Percentiles rank a stretch among this genome's conserved stretches.
phyloP scores from a whole-genome alignment of 2,888 invertebrate species.

The Lingula anatina region DNA sequence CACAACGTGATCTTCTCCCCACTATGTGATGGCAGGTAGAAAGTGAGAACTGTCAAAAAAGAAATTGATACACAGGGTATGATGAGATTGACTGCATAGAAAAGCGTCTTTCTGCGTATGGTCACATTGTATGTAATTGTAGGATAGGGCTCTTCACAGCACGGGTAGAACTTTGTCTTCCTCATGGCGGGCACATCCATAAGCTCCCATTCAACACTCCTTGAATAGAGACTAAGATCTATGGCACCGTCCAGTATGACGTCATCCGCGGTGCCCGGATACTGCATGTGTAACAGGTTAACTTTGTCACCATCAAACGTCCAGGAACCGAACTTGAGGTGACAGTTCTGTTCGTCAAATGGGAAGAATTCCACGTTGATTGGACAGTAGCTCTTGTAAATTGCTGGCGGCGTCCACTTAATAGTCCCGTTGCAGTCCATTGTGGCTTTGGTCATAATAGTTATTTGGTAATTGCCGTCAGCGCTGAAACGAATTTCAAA shows the following conservation, averaged over 20 bases:
- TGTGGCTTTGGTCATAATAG: constrained; percentile 96
- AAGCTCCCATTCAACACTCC: constrained; percentile 48
- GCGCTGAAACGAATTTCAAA: constrained; percentile 63
- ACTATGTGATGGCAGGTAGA: no score
- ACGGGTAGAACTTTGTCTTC: constrained; percentile 56
- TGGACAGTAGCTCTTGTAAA: constrained; percentile 75
- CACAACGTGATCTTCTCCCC: no score
- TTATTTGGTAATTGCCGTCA: constrained; percentile 83
- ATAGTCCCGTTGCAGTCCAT: constrained; percentile 86
- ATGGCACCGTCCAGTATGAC: constrained; percentile 32
- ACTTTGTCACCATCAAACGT: constrained; percentile 99
- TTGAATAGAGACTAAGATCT: constrained; percentile 47
- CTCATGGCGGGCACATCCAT: constrained; percentile 60
- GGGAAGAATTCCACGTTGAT: no score
- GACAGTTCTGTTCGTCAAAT: constrained; percentile 97
- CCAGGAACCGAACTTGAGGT: constrained; percentile 99
- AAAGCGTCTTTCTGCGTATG: no score
- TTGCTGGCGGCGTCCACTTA: constrained; percentile 93
- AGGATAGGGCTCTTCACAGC: constrained; percentile 49
- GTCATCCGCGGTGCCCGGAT: no score
- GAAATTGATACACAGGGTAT: constrained; percentile 95
- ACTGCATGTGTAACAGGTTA: no score
- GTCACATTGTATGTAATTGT: constrained; percentile 52
- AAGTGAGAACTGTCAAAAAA: constrained; percentile 89
- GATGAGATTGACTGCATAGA: no score